Evolutionary conservation across 2,888 invertebrate species (phyloP).

Genomic region (Dryocosmus kuriphilus): DNA sequence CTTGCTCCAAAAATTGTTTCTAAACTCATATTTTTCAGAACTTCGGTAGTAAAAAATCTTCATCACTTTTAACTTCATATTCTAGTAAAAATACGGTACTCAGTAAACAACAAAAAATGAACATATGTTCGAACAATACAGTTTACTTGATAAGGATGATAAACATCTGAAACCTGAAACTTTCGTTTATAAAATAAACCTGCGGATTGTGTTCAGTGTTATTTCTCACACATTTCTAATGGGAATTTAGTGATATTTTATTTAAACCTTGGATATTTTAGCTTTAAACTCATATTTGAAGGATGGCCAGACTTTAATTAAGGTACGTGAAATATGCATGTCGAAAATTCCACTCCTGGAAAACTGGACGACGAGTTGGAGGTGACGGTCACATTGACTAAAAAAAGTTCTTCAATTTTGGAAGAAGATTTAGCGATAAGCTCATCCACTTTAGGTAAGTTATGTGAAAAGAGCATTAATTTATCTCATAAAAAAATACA

Average conservation of each 20-base stretch:
- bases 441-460: conserved; percentile 28
- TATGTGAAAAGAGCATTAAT: neutral
- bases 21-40: neutral
- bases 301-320: conserved; percentile 6
- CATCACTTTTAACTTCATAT: neutral
- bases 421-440: conserved; percentile 36
- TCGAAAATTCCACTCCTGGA: conserved; percentile 10
- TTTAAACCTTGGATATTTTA: neutral
- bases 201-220: neutral
- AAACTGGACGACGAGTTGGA: conserved; percentile 17
- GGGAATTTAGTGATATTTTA: neutral
- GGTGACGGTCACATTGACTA: conserved; percentile 19
- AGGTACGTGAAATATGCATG: conserved; percentile 8
- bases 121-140: neutral
- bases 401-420: conserved; percentile 28
- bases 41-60: neutral
- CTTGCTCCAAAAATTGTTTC: conserved; percentile 10
- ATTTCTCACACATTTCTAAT: conserved; percentile 4
- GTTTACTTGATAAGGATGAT: neutral
- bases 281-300: neutral
- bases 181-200: neutral
- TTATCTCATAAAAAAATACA: neutral
- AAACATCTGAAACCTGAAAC: neutral
- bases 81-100: neutral
- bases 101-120: neutral